Evolutionary conservation across 2,888 invertebrate species (phyloP).

Genomic region (Drosophila diplacantha): DNA sequence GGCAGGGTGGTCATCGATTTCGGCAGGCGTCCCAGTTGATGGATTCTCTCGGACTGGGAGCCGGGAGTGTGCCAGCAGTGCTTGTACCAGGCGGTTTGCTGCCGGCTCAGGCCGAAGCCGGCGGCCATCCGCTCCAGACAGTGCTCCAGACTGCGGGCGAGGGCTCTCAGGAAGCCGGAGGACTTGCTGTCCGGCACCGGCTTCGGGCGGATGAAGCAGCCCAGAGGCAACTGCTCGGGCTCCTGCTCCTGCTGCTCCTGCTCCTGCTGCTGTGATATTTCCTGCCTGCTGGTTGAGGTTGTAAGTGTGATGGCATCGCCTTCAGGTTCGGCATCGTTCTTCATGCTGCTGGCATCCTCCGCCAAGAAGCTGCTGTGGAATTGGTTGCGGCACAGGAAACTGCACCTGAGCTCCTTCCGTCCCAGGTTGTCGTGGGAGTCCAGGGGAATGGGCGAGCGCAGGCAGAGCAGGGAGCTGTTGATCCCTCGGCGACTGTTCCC

Average conservation of each 20-base stretch:
- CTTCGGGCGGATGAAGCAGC: background rate
- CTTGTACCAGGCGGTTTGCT: conserved; percentile 50
- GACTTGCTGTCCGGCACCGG: conserved; percentile 1
- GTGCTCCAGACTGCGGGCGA: conserved; percentile 30
- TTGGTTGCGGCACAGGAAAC: background rate
- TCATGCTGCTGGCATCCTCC: background rate
- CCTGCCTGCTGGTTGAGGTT: background rate
- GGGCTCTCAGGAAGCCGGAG: conserved; percentile 3
- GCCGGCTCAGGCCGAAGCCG: conserved; percentile 47
- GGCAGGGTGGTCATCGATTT: background rate
- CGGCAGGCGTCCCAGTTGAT: background rate
- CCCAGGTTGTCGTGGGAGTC: background rate
- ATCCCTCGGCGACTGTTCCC: background rate
- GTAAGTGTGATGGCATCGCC: background rate
- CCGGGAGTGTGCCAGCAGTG: conserved; percentile 51
- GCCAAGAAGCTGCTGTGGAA: background rate
- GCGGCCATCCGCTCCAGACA: conserved; percentile 34
- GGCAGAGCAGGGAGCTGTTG: background rate
- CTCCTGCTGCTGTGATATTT: too few species aligned
- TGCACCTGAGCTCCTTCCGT: background rate
- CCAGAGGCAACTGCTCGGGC: background rate
- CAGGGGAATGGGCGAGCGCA: background rate
- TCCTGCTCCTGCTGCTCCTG: background rate
- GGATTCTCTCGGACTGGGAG: conserved; percentile 9
- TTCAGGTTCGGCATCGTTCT: background rate